Evolutionary conservation across 1,140 invertebrate species (phyloP), one percentile per base, ranked within the genome.

Genomic region (Trachymyrmex cornetzi): DNA sequence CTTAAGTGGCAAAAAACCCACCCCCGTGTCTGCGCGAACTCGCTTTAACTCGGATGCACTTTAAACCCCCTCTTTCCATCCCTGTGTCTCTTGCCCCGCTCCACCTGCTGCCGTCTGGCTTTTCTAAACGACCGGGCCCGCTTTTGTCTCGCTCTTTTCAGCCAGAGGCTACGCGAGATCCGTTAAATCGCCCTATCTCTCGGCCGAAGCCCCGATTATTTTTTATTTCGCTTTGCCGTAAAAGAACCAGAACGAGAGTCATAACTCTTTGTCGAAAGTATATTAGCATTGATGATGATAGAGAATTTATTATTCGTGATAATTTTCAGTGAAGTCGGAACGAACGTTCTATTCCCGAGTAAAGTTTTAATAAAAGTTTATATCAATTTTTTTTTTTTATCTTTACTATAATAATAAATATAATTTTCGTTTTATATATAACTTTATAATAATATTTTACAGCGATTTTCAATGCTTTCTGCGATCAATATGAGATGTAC

Each of bases 21-120:
- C 14, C 50, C 34, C 38, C 53, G 27, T 61, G 53, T 50, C 81
- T 77, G 55, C 53, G 63, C 48, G 61, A 86, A 86, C 63, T 85
- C 81, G 72, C 64, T 88, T 77, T 71, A 85, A 87, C 81, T 87
- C 63, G 53, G 75, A 71, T 69, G 81, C 71, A 87, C 71, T 87
- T 81, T 77, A 87, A 87, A 64, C 27, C 55, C n/a, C n/a, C 22
- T 63, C 24, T 1, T 12, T 1, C 12, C 38, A 44, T 44, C 44
- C 66, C 14, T n/a, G 12, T 27, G 19, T 22, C 59, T 2, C 38
- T 61, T 11, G 5, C 30, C 24, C 38, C 53, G 38, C 50, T 44
- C 24, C 24, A 44, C 34, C 67, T 57, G 50, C 50, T n/a, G 79
- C 67, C 34, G 34, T 53, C 67, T 61, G 69, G 80, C 69, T 84